Evolutionary conservation across 2,888 invertebrate species (phyloP).

Genomic region (Candidula unifasciata): DNA sequence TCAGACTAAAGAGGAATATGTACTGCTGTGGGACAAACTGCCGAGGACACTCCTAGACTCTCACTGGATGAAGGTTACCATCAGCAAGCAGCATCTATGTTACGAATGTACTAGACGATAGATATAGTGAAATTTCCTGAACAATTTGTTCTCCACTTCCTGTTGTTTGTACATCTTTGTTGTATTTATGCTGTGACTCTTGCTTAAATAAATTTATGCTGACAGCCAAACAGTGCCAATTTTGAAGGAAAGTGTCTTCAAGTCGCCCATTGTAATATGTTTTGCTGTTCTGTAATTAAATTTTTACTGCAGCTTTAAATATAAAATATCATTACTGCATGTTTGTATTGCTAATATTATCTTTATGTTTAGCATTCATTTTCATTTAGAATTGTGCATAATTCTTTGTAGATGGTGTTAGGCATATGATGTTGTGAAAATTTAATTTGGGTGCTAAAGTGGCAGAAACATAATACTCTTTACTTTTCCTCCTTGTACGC

Average conservation of each 20-base stretch:
- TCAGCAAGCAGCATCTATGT: slow-evolving; percentile 56
- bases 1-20: slow-evolving; percentile 47
- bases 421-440: too few species aligned
- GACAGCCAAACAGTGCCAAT: not conserved
- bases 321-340: too few species aligned
- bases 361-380: too few species aligned
- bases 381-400: too few species aligned
- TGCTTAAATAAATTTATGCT: not conserved
- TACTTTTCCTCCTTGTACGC: too few species aligned
- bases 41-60: slow-evolving; percentile 57
- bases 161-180: not conserved
- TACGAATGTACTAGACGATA: slow-evolving; percentile 53
- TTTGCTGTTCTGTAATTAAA: not conserved
- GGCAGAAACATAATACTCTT: too few species aligned
- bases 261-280: not conserved
- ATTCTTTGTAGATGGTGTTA: too few species aligned
- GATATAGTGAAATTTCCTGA: not conserved
- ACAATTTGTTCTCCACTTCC: not conserved
- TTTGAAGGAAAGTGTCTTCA: not conserved
- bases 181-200: not conserved
- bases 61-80: slow-evolving; percentile 57
- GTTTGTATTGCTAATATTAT: too few species aligned
- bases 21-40: slow-evolving; percentile 53
- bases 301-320: not conserved
- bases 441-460: too few species aligned